Base-by-base conservation (phyloP, 2,113 vertebrate genomes). In the Myrmecophaga tridactyla region DNA sequence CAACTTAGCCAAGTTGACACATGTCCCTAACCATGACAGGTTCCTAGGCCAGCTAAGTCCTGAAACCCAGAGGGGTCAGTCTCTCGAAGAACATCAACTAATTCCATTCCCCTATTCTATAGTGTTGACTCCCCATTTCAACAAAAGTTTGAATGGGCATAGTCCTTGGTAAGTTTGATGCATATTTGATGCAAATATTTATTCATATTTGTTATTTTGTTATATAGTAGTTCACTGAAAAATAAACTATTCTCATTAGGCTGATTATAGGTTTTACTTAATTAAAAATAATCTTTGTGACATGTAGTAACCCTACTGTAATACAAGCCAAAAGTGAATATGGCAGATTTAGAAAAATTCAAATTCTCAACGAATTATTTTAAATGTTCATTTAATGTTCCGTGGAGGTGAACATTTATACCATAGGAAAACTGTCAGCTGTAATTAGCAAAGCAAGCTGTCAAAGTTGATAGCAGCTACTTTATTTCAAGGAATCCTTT, bases 391-490 rank as follows among this genome's bases (percentile, higher is more conserved):
- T 90, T 92, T 96, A 89, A 77, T 86, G 72, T 97, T 96, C 77
- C 77, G n/a, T 43, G 6, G 36, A 92, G 23, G 81, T 94, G 82
- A 95, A 77, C 67, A 58, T 82, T 92, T 67, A 43, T 88, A 90
- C 27, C 41, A 20, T 7, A 34, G 62, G 53, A 77, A 90, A 77
- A 7, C 62, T 92, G 91, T 81, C 86, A 88, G 65, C 39, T n/a
- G 93, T 81, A 96, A 97, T 97, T 94, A 98, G 82, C 70, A 95
- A 87, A 93, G 90, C 43, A 12, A 46, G 88, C 46, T 96, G 97
- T 87, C 96, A 91, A 92, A 81, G 58, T 88, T 96, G 90, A 72
- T 89, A 96, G 82, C 53, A 51, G 27, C n/a, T 92, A 46, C 89
- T 95, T 90, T 81, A 96, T 86, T 95, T 96, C 12, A 86, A 94